Evolutionary conservation across 2,797 vertebrate species (phyloP).

Genomic region (Sebastes miniatus): DNA sequence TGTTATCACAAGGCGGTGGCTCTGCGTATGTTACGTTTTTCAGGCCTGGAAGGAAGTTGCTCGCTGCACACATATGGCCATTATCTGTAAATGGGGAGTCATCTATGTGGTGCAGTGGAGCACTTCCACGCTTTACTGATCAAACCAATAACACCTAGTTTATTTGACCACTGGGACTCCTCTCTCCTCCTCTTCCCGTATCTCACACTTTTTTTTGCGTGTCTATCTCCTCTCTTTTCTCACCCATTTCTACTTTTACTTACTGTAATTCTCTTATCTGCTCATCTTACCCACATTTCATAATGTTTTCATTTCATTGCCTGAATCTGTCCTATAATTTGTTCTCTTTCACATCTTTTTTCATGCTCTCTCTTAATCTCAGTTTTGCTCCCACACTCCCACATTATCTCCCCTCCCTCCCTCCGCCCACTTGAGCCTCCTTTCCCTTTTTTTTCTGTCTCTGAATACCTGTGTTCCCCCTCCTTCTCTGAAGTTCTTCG

Average conservation of each 20-base stretch:
- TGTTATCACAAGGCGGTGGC: slow-evolving; percentile 18
- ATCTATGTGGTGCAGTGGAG: slow-evolving; percentile 56
- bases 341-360: slow-evolving; percentile 47
- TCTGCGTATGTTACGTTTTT: slow-evolving; percentile 5
- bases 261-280: slow-evolving; percentile 45
- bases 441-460: slow-evolving; percentile 20
- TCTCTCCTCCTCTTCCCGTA: background rate
- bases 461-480: slow-evolving; percentile 28
- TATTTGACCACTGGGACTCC: slow-evolving; percentile 65
- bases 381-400: slow-evolving; percentile 46
- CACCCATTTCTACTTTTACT: slow-evolving; percentile 7
- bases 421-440: slow-evolving; percentile 5
- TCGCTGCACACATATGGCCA: slow-evolving; percentile 34
- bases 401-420: slow-evolving; percentile 33
- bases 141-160: slow-evolving; percentile 67
- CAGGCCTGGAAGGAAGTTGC: slow-evolving; percentile 15
- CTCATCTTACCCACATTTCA: slow-evolving; percentile 37
- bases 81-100: slow-evolving; percentile 57
- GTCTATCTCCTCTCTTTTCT: background rate
- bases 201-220: background rate
- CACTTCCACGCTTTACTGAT: slow-evolving; percentile 66
- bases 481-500: slow-evolving; percentile 12
- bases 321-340: slow-evolving; percentile 41
- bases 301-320: slow-evolving; percentile 52
- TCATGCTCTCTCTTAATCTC: slow-evolving; percentile 54